A percentile compares a stretch with the other conserved stretches of the same genome.
Evolutionary conservation across 1,140 invertebrate species (phyloP).

Genomic region (Gonatopus flavifemur): DNA sequence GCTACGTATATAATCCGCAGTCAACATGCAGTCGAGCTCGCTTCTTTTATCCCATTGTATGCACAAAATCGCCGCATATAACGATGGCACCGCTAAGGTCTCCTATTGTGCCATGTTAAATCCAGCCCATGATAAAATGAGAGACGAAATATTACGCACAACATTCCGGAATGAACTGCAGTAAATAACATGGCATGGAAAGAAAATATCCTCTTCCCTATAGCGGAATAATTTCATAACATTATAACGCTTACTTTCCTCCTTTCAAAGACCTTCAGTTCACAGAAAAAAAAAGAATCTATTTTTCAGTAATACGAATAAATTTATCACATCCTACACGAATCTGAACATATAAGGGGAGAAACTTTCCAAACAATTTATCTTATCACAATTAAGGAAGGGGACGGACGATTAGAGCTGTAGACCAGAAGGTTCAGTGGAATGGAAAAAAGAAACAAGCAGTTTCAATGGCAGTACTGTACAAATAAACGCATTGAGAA

Average conservation of each 20-base stretch:
- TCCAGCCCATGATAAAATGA: constrained; percentile 31
- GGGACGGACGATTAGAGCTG: constrained; percentile 29
- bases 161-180: too few relatives aligned
- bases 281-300: constrained; percentile 20
- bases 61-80: constrained; percentile 28
- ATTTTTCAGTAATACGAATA: constrained; percentile 16
- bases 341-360: too few relatives aligned
- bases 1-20: constrained; percentile 15
- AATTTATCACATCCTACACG: too few relatives aligned
- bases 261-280: too few relatives aligned
- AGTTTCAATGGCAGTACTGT: constrained; percentile 18
- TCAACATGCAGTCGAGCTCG: constrained; percentile 28
- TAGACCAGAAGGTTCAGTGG: constrained; percentile 20
- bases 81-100: constrained; percentile 20
- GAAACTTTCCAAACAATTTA: too few relatives aligned
- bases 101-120: constrained; percentile 35
- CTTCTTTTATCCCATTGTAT: constrained; percentile 31
- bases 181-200: too few relatives aligned
- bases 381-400: too few relatives aligned
- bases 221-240: too few relatives aligned
- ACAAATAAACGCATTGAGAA: constrained; percentile 30
- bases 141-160: constrained; percentile 26
- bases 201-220: too few relatives aligned
- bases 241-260: too few relatives aligned
- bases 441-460: constrained; percentile 32